Evolutionary conservation across 2,113 vertebrate genomes (phyloP), one percentile per base, ranked within the genome.

Genomic region (Odontesthes bonariensis): DNA sequence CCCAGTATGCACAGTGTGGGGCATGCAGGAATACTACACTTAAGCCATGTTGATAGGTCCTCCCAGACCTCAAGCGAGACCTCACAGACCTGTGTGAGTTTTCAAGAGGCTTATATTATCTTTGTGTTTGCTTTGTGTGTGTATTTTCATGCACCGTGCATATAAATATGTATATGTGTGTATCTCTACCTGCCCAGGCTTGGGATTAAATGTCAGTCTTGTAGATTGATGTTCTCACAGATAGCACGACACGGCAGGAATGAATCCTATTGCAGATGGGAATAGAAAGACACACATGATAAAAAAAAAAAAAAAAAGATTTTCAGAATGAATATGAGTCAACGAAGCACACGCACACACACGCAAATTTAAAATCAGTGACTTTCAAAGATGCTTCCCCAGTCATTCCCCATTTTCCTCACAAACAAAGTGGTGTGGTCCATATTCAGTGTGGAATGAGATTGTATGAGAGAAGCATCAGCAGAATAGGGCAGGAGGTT

Each of bases 161-260:
- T 38, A 38, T 10, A 38, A 1, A 38, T 38, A 71, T 79, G 69
- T 79, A 33, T 59, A 40, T 63, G 77, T 71, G 70, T 78, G 78
- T 75, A 40, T 72, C 81, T 61, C 72, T 78, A 80, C 82, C 73
- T 89, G 89, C 70, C 82, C 87, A 87, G 89, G 82, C 75, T 83
- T 87, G 83, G 91, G 92, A 92, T 94, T 93, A 94, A 93, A 94
- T 86, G 92, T 94, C 93, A 94, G 78, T 91, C 89, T 84, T 6
- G 57, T 54, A 92, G 92, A 94, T 92, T 91, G 93, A 94, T 93
- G 91, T 91, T 90, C 88, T 81, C 84, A 88, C 81, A 89, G 87
- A 94, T 92, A 88, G 84, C 86, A 87, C 59, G 71, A 69, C 79
- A 86, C 85, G 69, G 79, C 70, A 74, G 78, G 77, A 90, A 86